phyloP scores from a whole-genome alignment of 1,140 invertebrate species.

The Batillaria attramentaria region DNA sequence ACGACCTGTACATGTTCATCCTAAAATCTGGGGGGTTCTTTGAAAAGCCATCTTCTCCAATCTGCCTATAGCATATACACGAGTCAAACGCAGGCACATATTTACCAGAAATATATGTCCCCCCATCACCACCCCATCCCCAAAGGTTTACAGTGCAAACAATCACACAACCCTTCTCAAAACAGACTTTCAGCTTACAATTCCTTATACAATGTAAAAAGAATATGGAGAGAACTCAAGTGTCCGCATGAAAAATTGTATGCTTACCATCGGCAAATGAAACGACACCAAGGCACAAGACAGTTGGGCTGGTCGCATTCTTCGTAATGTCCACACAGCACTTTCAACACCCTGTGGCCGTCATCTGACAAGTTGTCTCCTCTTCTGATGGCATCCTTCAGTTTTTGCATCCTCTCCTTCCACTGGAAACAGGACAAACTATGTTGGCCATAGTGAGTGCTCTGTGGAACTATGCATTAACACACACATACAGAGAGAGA shows the following conservation, averaged over 20 bases:
- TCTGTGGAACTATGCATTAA: neutral
- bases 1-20: too few relatives aligned
- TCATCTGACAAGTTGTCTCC: neutral
- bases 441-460: neutral
- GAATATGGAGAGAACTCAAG: too few relatives aligned
- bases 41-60: too few relatives aligned
- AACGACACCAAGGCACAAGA: conserved; percentile 25
- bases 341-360: neutral
- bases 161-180: neutral
- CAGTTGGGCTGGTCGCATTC: conserved; percentile 22
- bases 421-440: neutral
- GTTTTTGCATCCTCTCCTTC: neutral
- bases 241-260: too few relatives aligned
- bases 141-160: neutral
- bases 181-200: neutral
- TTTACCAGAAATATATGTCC: neutral
- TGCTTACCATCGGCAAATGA: neutral
- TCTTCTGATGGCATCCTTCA: conserved; percentile 16
- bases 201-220: too few relatives aligned
- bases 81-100: neutral
- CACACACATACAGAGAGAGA: neutral
- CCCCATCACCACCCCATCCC: neutral
- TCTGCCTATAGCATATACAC: too few relatives aligned
- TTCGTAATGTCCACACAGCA: conserved; percentile 15
- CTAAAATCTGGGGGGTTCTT: too few relatives aligned